phyloP scores from a whole-genome alignment of 2,113 vertebrate species.

The Cricetomys ansorgei region DNA sequence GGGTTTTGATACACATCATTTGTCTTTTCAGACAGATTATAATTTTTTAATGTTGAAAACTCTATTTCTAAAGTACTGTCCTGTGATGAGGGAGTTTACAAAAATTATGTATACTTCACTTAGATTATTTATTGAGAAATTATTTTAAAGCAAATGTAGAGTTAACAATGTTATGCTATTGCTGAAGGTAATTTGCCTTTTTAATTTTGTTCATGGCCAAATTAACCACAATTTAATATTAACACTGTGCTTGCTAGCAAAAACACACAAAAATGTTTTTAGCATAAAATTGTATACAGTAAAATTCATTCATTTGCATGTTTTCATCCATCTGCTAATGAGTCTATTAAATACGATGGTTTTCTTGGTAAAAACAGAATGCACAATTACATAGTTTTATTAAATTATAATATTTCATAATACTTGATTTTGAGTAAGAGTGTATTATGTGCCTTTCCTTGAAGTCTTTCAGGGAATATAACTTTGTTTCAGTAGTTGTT shows the following conservation, averaged over 20 bases:
- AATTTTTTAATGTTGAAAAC: background rate
- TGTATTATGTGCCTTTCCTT: background rate
- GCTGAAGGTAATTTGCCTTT: background rate
- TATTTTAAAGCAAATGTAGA: background rate
- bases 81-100: background rate
- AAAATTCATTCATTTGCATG: background rate
- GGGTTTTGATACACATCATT: background rate
- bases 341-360: background rate
- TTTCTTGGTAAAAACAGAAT: background rate
- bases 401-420: background rate
- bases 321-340: background rate
- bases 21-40: background rate
- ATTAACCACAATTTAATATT: background rate
- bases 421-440: background rate
- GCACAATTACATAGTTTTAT: background rate
- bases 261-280: background rate
- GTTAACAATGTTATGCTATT: background rate
- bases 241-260: background rate
- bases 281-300: background rate
- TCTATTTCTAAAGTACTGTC: background rate
- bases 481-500: background rate
- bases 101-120: background rate
- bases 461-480: background rate
- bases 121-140: background rate
- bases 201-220: background rate